phyloP scores from a whole-genome alignment of 2,797 vertebrate species.

The Aldrovandia affinis region DNA sequence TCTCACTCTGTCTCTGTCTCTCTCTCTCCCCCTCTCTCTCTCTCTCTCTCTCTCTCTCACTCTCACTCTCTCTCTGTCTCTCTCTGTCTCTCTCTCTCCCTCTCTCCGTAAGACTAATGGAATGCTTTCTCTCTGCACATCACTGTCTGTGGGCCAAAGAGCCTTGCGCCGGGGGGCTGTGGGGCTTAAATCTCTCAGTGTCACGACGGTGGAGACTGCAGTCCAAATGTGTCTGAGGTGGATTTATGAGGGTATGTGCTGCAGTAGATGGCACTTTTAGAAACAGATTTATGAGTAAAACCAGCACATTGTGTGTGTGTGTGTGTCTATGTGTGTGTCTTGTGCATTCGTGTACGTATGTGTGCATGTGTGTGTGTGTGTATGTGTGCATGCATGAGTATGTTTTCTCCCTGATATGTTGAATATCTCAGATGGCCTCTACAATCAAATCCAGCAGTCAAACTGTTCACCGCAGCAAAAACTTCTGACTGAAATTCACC shows the following conservation, averaged over 20 bases:
- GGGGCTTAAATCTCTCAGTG: slow-evolving; percentile 7
- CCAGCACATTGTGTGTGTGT: not conserved
- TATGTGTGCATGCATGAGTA: not conserved
- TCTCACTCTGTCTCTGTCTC: not conserved
- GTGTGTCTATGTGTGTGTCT: not conserved
- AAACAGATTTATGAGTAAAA: slow-evolving; percentile 19
- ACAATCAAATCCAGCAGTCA: not conserved
- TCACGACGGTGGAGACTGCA: not conserved
- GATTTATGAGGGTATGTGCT: slow-evolving; percentile 12
- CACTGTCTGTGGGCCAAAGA: not conserved
- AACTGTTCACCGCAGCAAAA: slow-evolving; percentile 44
- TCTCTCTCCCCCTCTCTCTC: not conserved
- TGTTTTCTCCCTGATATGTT: not conserved
- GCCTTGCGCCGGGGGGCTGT: not conserved
- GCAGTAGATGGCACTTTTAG: slow-evolving; percentile 19
- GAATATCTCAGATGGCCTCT: not conserved
- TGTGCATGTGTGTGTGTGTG: not conserved
- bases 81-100: not conserved
- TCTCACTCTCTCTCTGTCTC: not conserved
- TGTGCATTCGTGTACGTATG: no score
- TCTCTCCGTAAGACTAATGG: not conserved
- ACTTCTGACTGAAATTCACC: slow-evolving; percentile 42
- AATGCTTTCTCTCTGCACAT: not conserved
- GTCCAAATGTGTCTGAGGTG: slow-evolving; percentile 9
- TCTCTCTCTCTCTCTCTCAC: not conserved